These are phyloP conservation scores for Eupithecia centaureata DNA, from an alignment of 2,888 invertebrate species.

Conservation along the genomic window DNA sequence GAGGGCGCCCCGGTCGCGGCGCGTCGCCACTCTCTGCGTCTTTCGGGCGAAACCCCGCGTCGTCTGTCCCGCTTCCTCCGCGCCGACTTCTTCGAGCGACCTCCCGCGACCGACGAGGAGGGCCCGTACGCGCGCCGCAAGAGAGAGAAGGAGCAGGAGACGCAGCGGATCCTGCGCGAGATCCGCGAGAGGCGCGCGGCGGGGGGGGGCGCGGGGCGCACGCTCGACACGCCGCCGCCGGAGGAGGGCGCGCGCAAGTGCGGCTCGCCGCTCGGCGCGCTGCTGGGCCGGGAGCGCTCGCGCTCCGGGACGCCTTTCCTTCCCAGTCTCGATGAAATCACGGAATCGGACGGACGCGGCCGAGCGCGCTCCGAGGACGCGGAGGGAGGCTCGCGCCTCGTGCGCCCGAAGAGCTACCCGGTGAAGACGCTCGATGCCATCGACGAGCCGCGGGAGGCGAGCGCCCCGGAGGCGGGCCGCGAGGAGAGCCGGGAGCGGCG, in stretches of 20 bases:
- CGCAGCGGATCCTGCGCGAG: conserved; percentile 87
- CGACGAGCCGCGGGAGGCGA: conserved; percentile 60
- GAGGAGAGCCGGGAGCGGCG: conserved; percentile 55
- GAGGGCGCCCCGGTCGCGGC: conserved; percentile 48
- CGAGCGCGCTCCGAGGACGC: conserved; percentile 59
- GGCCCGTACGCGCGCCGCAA: conserved; percentile 85
- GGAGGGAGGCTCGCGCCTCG: conserved; percentile 71
- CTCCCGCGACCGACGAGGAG: conserved; percentile 84
- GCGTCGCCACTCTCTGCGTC: conserved; percentile 65
- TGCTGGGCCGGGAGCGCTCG: conserved; percentile 70
- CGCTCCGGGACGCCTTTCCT: conserved; percentile 79
- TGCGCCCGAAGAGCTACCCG: conserved; percentile 85
- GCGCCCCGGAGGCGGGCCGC: conserved; percentile 43
- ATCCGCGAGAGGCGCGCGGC: conserved; percentile 85
- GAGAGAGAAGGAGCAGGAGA: conserved; percentile 87
- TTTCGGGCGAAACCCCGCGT: conserved; percentile 71
- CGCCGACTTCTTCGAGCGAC: conserved; percentile 89
- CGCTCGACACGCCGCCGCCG: conserved; percentile 50
- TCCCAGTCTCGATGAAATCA: conserved; percentile 80
- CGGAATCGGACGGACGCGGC: conserved; percentile 56
- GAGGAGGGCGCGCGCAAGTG: conserved; percentile 67
- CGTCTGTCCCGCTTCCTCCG: conserved; percentile 88
- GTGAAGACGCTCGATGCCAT: conserved; percentile 68
- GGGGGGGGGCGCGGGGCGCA: conserved; percentile 42
- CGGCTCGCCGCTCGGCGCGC: conserved; percentile 66